Base-by-base conservation (phyloP, 2,888 invertebrate species). In the Nudaria mundana region DNA sequence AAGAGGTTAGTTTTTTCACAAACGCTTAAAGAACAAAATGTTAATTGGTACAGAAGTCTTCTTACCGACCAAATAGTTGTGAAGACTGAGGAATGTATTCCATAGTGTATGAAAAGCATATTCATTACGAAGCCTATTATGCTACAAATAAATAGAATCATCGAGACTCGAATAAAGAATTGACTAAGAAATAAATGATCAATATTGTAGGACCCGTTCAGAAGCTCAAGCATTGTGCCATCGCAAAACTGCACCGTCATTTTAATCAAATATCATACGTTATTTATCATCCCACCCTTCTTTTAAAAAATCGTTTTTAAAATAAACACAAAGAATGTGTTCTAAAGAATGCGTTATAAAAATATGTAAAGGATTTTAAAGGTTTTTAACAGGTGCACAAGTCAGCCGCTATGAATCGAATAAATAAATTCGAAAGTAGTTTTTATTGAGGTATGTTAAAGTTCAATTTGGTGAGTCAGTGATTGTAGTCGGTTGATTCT, bases 361-460 rank as follows among this genome's bases (percentile, higher is more conserved):
- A 83, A 83, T 81, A 83, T 81, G 75, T 81, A 74, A 76, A 80
- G 76, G 81, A 77, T 78, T 82, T n/a, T 74, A 69, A 70, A 68
- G 68, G 70, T 68, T 71, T 69, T 71, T 77, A 81, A 84, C 83
- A 84, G 84, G 85, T 84, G 85, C 76, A 73, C 71, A 57, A 63
- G 56, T 59, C 58, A 61, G 65, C 49, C 52, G 44, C 49, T 47
- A 40, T 18, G 13, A 32, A 34, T 25, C 33, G 18, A 16, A 37
- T 7, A 25, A 43, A 38, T 37, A 3, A 0, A 32, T 28, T 32
- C n/a, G 40, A 36, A 57, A 61, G 61, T 3, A 6, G 12, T 43
- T 49, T n/a, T 6, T 26, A 3, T 5, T 0, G 2, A 11, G 1
- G 23, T 28, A 3, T 3, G 5, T 28, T 41, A 52, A 16, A 34